Base-by-base conservation (phyloP, 1,140 invertebrate species). In the Ooceraea biroi region DNA sequence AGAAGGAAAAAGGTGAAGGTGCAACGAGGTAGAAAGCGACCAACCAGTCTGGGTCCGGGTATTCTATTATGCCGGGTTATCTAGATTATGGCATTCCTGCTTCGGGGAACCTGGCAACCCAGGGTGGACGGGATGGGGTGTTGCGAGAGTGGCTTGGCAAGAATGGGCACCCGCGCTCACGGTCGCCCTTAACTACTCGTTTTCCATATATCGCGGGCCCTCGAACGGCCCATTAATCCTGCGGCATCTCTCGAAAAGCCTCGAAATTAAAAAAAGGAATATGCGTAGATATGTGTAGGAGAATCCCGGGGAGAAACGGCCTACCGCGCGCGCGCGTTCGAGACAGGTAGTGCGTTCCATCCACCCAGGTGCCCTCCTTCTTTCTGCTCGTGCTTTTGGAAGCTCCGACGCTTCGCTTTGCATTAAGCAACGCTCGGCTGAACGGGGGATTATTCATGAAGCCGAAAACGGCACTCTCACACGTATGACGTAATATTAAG, bases 31-130 rank as follows among this genome's bases (percentile, higher is more conserved):
- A 91, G 91, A 93, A 92, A 91, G 89, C 91, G 86, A 90, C 89
- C 89, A 91, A 91, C 89, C 89, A 91, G 91, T 91, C 86, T 88
- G 84, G 90, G 71, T 82, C 89, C 87, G 89, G 91, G 89, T 93
- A 93, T 93, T 93, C 93, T 92, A 93, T 93, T 93, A 94, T 93
- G 91, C 90, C 87, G 89, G 91, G 90, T 92, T 94, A 93, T 94
- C 92, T 93, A 93, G 93, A 94, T 93, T 92, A 93, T 92, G 91
- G 92, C 92, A 92, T 93, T 93, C 93, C 92, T 91, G 86, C 90
- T 91, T 90, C 87, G 87, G 84, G 91, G 90, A 92, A 92, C 88
- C 84, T 89, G 83, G 89, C 90, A 87, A 89, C 63, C 80, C 52
- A 66, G 71, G 76, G 85, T 85, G 65, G 88, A 85, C 82, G 77